Percentiles rank a stretch among this genome's conserved stretches.
Conservation (phyloP, 2,113 vertebrate species). For the Sapajus apella region DNA sequence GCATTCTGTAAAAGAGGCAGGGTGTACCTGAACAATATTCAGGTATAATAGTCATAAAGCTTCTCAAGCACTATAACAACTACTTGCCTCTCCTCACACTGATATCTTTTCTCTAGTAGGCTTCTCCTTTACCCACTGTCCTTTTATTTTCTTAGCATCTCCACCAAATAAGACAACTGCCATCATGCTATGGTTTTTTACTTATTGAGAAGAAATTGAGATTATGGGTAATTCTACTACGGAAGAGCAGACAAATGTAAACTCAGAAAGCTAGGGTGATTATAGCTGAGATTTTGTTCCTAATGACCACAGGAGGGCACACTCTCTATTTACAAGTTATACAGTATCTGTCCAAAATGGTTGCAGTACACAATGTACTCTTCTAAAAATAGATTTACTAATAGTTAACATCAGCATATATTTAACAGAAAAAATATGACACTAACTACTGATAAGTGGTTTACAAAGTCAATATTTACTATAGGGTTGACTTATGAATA, state of each 20-base stretch:
- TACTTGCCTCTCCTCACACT: background rate
- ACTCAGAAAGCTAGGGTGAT: background rate
- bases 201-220: background rate
- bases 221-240: background rate
- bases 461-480: constrained; percentile 21
- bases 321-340: background rate
- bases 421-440: background rate
- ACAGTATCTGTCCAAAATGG: background rate
- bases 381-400: constrained; percentile 32
- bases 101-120: background rate
- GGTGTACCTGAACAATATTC: background rate
- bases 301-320: constrained; percentile 71
- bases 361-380: background rate
- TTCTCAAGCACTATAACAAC: background rate
- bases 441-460: background rate
- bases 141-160: background rate
- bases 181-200: background rate
- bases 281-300: background rate
- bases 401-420: constrained; percentile 34
- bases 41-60: background rate
- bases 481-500: background rate
- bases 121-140: background rate
- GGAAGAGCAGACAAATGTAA: background rate
- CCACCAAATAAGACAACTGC: background rate
- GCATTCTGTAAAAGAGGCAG: background rate